Base-by-base conservation (phyloP, 1,140 invertebrate species). In the Asbolus verrucosus region DNA sequence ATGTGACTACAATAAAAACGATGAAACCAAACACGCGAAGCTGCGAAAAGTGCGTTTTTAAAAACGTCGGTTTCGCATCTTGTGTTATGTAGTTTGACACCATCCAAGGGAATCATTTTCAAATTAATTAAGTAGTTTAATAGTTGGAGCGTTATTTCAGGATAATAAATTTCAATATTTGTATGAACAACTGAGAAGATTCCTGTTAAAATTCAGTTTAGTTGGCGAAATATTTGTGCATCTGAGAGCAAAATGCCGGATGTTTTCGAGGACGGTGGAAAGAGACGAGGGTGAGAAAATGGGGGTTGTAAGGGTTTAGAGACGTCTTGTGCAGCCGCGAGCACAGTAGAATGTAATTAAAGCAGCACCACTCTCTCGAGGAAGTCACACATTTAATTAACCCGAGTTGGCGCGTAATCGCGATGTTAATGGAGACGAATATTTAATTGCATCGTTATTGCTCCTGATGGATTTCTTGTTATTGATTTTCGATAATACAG, bases 371-470 rank as follows among this genome's bases (percentile, higher is more conserved):
- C 60, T 69, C 65, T 67, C 36, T 31, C 43, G 69, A 69, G 69
- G 65, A 71, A 74, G 72, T 74, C 72, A 69, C 72, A 74, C 72
- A 74, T 74, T 74, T 74, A 74, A 74, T 74, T 72, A 74, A 72
- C 69, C 70, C 65, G 46, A 62, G 67, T 65, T 67, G 71, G 68
- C 67, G 71, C 50, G 72, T 77, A 78, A 78, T 78, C 75, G 74
- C 75, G 59, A 73, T 72, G 76, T 76, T 77, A 77, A 77, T 77
- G 76, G 75, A 73, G 76, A 76, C 76, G 76, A 74, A 76, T 76
- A 76, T 77, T 77, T 76, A 73, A 77, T 77, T 76, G 75, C 74
- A 41, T 72, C 75, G 59, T 75, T 75, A 75, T 71, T 68, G 71
- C 70, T 54, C 59, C 67, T 67, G 65, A 69, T 69, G 62, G 67